Base-by-base conservation (phyloP, 1,140 invertebrate genomes). In the Manduca sexta region DNA sequence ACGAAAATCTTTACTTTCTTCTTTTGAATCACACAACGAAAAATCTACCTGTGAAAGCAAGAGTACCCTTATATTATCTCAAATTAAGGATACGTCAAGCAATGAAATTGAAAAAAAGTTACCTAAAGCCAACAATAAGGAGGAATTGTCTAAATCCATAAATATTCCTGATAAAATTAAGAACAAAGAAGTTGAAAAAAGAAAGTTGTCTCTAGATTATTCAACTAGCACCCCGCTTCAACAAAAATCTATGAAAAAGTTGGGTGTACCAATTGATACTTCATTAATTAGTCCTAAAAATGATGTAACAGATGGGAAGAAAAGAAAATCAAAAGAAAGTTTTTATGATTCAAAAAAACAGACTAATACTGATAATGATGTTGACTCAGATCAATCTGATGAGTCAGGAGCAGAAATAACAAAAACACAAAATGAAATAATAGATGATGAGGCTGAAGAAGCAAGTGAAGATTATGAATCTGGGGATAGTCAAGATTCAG, bases 381-480 rank as follows among this genome's bases (percentile, higher is more conserved):
- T 33, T 44, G 13, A 34, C 33, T 44, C 29, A 11, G 18, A 15
- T 3, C 18, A 40, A 11, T 42, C 40, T 33, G 55, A 64, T n/a
- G 67, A 78, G 46, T 63, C 60, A 2, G 39, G 50, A 41, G 34
- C 52, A 30, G 52, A 48, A 39, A n/a, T 29, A 11, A 58, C 58
- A 14, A 38, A 41, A 42, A 47, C 64, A 45, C 58, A 54, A 48
- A 70, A 45, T 53, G 55, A 68, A 38, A 52, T 79, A 7, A 18
- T 84, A 7, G 64, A 79, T 56, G 58, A 80, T 43, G 75, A 84
- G 63, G 78, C 75, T 5, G 67, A 68, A 46, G 77, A 83, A 49
- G 77, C 70, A 11, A 63, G 69, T 50, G 72, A 84, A 49, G 63
- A 73, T 52, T 86, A 86, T 61, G 71, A 82, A 54, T 86, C 83